These are phyloP conservation scores for Oreotrochilus melanogaster DNA, from an alignment of 2,113 vertebrate genomes.

Conservation along the genomic window DNA sequence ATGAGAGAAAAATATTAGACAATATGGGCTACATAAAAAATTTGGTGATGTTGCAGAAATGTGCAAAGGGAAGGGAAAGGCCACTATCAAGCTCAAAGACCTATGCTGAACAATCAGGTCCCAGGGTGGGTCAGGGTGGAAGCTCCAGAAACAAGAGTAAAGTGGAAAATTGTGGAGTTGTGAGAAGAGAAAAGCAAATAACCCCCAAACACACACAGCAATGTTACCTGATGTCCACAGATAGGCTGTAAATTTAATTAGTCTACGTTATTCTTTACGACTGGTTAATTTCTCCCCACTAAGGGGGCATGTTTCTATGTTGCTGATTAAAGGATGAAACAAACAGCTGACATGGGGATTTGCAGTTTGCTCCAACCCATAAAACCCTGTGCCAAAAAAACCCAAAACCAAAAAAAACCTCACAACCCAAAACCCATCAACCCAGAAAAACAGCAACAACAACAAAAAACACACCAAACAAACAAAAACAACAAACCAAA, in stretches of 20 bases:
- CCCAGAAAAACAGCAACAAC: too few relatives aligned
- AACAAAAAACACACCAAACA: too few relatives aligned
- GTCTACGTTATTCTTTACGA: neutral
- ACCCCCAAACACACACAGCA: neutral
- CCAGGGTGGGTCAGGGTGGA: accelerated
- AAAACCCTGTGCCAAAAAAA: neutral
- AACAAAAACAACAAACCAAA: too few relatives aligned
- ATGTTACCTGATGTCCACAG: neutral
- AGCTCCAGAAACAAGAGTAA: neutral
- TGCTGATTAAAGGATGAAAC: neutral
- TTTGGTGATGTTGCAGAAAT: neutral
- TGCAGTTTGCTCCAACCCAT: neutral
- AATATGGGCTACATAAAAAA: neutral
- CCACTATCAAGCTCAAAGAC: neutral
- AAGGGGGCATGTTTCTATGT: neutral
- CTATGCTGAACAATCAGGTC: neutral
- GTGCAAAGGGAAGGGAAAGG: neutral
- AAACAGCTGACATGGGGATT: neutral
- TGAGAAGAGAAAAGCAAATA: neutral
- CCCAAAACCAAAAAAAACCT: too few relatives aligned
- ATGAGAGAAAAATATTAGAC: neutral
- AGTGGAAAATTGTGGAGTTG: neutral
- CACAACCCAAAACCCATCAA: too few relatives aligned
- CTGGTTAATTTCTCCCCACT: neutral
- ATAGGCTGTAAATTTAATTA: neutral